Conservation (phyloP, 2,113 vertebrate species). For the Ceuthmochares aereus region DNA sequence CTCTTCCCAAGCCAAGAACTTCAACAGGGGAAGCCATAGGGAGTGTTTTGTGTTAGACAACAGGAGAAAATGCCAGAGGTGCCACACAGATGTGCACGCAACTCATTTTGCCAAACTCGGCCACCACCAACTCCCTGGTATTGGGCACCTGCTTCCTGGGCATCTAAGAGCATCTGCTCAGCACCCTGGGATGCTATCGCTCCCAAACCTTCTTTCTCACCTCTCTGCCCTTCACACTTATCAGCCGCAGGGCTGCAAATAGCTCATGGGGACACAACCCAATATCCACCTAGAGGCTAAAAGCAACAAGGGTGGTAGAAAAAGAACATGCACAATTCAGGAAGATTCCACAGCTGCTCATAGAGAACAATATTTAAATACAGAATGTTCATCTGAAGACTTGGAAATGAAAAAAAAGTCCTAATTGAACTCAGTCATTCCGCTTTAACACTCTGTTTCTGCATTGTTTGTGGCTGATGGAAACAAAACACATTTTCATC, state of each 20-base stretch:
- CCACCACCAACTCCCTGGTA: neutral
- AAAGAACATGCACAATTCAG: neutral
- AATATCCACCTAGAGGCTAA: constrained; percentile 12
- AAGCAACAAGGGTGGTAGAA: neutral
- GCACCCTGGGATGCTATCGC: neutral
- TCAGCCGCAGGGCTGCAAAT: neutral
- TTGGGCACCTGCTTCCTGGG: accelerated
- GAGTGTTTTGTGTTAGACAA: neutral
- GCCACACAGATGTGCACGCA: neutral
- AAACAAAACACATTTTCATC: too few relatives aligned
- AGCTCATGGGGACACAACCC: neutral
- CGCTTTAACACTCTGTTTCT: neutral
- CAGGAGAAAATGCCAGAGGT: neutral
- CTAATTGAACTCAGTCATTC: constrained; percentile 5
- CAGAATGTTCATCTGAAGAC: constrained; percentile 42
- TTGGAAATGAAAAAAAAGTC: neutral
- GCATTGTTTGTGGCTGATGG: neutral
- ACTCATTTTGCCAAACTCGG: neutral
- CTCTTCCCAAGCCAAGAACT: constrained; percentile 1
- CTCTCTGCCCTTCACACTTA: neutral
- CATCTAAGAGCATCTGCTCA: neutral
- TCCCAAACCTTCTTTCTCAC: neutral
- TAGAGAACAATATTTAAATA: constrained; percentile 43
- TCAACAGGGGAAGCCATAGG: accelerated
- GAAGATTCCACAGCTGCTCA: constrained; percentile 43